Percentiles rank a stretch among this genome's conserved stretches.
Evolutionary conservation across 1,140 invertebrate genomes (phyloP).

Genomic region (Coptotermes formosanus): DNA sequence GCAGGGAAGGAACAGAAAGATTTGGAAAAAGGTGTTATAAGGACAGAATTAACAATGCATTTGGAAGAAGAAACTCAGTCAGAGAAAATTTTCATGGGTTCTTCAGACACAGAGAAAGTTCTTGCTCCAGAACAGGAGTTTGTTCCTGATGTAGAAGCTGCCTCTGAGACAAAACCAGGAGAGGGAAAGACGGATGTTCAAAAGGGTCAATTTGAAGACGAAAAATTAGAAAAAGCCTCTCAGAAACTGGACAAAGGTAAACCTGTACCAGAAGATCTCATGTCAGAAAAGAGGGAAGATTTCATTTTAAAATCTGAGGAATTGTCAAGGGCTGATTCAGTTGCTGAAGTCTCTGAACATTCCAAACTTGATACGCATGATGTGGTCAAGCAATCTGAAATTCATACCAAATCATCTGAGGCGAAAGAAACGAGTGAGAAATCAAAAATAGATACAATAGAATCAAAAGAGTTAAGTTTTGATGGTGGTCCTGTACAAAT

Average conservation of each 20-base stretch:
- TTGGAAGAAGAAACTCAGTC: not conserved
- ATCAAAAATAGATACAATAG: not conserved
- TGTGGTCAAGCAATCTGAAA: not conserved
- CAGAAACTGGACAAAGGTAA: conserved; percentile 16
- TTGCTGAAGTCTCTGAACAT: not conserved
- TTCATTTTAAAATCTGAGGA: conserved; percentile 9
- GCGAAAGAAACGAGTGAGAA: not conserved
- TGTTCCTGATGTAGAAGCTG: not conserved
- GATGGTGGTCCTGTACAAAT: not conserved
- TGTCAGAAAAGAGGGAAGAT: not conserved
- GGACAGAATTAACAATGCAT: not conserved
- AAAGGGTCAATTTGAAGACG: conserved; percentile 25
- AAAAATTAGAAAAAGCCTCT: conserved; percentile 26
- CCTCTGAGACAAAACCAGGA: not conserved
- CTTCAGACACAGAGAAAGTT: not conserved
- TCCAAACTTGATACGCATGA: not conserved
- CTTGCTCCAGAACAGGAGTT: not conserved
- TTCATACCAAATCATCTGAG: not conserved
- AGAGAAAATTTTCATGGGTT: not conserved
- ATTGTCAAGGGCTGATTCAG: not conserved
- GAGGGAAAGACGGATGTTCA: not conserved
- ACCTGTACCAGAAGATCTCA: not conserved
- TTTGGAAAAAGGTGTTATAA: not conserved
- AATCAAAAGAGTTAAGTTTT: not conserved
- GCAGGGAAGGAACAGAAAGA: not conserved